phyloP scores from a whole-genome alignment of 2,888 invertebrate species.

The Luperina testacea region DNA sequence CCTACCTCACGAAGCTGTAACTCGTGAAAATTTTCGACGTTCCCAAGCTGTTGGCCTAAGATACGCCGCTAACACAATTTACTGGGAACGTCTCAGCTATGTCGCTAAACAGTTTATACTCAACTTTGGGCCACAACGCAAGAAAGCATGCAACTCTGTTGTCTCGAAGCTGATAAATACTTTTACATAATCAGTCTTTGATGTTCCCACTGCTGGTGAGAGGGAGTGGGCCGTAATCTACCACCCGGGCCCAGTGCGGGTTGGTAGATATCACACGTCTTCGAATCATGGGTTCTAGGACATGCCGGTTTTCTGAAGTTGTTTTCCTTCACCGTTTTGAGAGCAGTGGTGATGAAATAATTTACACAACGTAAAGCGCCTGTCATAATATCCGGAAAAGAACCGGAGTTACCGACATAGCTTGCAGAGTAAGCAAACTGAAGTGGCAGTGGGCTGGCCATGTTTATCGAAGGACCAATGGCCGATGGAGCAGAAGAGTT shows the following conservation, averaged over 20 bases:
- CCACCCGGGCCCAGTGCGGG: neutral
- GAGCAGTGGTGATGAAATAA: neutral
- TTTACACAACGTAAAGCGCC: neutral
- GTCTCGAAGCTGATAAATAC: slow-evolving; percentile 60
- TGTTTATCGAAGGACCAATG: too few relatives aligned
- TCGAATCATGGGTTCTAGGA: neutral
- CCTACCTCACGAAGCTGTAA: slow-evolving; percentile 31
- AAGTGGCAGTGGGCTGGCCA: too few relatives aligned
- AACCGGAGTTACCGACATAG: too few relatives aligned
- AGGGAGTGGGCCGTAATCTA: neutral
- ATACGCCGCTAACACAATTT: slow-evolving; percentile 78
- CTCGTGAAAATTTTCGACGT: slow-evolving; percentile 72
- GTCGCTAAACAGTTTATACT: slow-evolving; percentile 78
- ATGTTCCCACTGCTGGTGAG: neutral
- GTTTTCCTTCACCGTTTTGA: neutral
- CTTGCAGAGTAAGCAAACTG: too few relatives aligned
- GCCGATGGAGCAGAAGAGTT: too few relatives aligned
- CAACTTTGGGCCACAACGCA: slow-evolving; percentile 66
- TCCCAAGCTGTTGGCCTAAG: slow-evolving; percentile 71
- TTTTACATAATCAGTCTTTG: slow-evolving; percentile 18
- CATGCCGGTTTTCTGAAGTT: neutral
- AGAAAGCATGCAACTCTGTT: slow-evolving; percentile 66
- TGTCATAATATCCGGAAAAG: neutral
- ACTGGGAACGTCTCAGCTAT: slow-evolving; percentile 67
- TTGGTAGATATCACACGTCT: neutral